Percentiles rank a stretch among this genome's conserved stretches.
Evolutionary conservation across 2,797 vertebrate species (phyloP).

Genomic region (Chrysocyon brachyurus): DNA sequence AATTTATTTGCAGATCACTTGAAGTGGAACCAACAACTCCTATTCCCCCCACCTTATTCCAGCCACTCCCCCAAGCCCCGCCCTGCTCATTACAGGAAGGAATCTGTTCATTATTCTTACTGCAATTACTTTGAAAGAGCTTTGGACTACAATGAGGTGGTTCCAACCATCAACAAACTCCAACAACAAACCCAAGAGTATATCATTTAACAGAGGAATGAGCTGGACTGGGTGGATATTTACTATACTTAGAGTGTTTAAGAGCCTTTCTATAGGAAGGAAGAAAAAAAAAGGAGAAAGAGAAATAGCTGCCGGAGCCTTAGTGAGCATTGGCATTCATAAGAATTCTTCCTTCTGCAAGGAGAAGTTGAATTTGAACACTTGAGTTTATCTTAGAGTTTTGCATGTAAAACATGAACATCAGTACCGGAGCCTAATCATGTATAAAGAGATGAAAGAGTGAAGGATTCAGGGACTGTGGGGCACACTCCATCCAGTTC

Average conservation of each 20-base stretch:
- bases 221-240: not conserved
- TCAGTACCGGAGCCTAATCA: not conserved
- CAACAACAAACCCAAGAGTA: constrained; percentile 1
- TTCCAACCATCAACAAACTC: constrained; percentile 7
- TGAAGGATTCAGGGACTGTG: not conserved
- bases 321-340: not conserved
- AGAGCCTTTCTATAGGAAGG: constrained; percentile 45
- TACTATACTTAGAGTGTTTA: not conserved
- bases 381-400: not conserved
- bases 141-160: not conserved
- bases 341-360: not conserved
- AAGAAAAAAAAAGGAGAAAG: not conserved
- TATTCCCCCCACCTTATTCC: not conserved
- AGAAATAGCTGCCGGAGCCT: not conserved
- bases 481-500: not conserved
- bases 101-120: constrained; percentile 30
- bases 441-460: not conserved
- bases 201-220: constrained; percentile 17
- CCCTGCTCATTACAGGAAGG: not conserved
- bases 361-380: not conserved
- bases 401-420: not conserved
- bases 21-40: not conserved
- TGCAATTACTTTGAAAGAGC: constrained; percentile 36
- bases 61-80: not conserved
- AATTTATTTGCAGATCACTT: not conserved